A percentile compares a stretch with the other conserved stretches of the same genome.
Conservation (phyloP, 1,140 invertebrate genomes). For the Brachionus calyciflorus region DNA sequence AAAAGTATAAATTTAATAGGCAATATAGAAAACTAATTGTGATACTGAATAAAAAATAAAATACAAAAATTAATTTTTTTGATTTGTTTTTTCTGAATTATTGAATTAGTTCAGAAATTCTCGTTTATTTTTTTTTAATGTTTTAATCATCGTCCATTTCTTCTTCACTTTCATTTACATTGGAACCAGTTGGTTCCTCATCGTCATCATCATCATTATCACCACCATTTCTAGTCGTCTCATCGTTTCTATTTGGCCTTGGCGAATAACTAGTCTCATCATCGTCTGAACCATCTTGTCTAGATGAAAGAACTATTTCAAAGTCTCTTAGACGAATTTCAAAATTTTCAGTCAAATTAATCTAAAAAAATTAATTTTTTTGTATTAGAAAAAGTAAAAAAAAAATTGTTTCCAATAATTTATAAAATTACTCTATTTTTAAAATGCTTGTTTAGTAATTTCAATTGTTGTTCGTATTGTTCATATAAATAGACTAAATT, state of each 20-base stretch:
- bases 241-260: neutral
- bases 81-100: no score
- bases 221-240: neutral
- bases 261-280: conserved; percentile 28
- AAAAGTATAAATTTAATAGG: no score
- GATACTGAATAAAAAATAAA: no score
- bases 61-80: no score
- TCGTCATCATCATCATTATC: neutral
- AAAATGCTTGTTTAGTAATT: conserved; percentile 36
- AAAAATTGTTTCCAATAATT: no score
- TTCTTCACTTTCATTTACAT: neutral
- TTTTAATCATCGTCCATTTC: conserved; percentile 9
- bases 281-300: neutral
- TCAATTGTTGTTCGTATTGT: conserved; percentile 43
- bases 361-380: neutral
- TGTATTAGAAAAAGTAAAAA: no score
- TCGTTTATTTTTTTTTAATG: neutral
- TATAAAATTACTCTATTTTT: conserved; percentile 30
- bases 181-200: no score
- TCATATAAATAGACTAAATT: conserved; percentile 32
- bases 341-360: conserved; percentile 45
- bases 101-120: no score
- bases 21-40: no score
- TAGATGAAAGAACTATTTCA: neutral
- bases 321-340: conserved; percentile 24